Evolutionary conservation across 2,113 vertebrate genomes (phyloP), one percentile per base, ranked within the genome.

Genomic region (Salvelinus namaycush): DNA sequence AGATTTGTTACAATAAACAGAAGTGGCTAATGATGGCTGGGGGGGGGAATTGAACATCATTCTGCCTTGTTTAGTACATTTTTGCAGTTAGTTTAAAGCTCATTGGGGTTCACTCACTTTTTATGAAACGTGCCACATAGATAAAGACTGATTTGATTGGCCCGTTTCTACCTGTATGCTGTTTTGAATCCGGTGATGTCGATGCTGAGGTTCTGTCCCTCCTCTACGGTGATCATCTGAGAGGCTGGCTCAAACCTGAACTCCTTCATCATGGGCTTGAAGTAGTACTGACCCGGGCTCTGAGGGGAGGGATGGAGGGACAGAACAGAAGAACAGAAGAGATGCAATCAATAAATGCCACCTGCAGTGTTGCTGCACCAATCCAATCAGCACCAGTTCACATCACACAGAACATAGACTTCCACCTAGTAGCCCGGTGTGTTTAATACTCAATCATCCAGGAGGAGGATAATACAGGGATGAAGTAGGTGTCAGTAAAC

Each of bases 241-340:
- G 98, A 97, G 0, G 96, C 94, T 0, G 98, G 98, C 72, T 99
- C 97, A 73, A 99, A 99, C 57, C 98, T 96, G 82, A 97, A 99
- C 67, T 99, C 98, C 75, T 99, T 99, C 98, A 99, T 99, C 98
- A 99, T 99, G 54, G 98, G 98, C 74, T 99, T 99, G 87, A 98
- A 99, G 86, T 99, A 99, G 82, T 98, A 99, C 87, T 99, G 97
- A 49, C 97, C 97, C 2, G 98, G 98, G 86, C 97, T 99, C 98
- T 99, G 90, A 83, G 7, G 64, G 64, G 64, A 6, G 26, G 67
- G 18, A n/a, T 16, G 67, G n/a, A 51, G 16, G 49, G 22, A 1
- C 20, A 20, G 44, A 54, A n/a, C 34, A 16, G 62, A 20, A 1
- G 68, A 22, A 1, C 1, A 39, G 27, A 18, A 14, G 2, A 22